Conservation (phyloP, 2,888 invertebrate species). For the Mactromeris polynyma region DNA sequence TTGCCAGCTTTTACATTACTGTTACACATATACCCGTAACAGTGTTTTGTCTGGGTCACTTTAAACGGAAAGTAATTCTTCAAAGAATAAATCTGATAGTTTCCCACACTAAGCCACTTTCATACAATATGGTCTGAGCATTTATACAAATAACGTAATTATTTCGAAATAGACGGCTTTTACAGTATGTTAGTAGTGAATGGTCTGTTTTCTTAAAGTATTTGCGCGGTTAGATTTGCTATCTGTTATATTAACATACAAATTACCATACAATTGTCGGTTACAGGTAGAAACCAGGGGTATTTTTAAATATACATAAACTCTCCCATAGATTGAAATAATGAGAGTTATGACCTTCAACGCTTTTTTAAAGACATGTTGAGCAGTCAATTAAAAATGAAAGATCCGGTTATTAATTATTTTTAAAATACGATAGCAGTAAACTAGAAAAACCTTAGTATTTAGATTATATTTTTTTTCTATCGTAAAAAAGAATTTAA, state of each 20-base stretch:
- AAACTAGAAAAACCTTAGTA: no score
- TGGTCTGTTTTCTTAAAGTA: neutral
- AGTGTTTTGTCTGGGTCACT: no score
- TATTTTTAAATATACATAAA: neutral
- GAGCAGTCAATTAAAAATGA: neutral
- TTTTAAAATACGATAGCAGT: neutral
- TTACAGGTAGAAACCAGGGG: neutral
- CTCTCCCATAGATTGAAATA: neutral
- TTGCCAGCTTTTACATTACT: no score
- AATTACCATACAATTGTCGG: neutral
- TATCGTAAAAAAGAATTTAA: no score
- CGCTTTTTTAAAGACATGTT: neutral
- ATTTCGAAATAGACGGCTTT: neutral
- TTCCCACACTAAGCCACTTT: neutral
- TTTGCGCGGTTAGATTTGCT: neutral
- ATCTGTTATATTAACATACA: neutral
- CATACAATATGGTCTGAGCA: slow-evolving; percentile 5
- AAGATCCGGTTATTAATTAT: neutral
- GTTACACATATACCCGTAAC: no score
- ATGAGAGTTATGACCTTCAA: neutral
- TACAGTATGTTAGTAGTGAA: neutral
- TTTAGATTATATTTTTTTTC: no score
- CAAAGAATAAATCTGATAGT: neutral
- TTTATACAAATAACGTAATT: neutral
- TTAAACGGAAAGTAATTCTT: neutral